Evolutionary conservation across 2,888 invertebrate species (phyloP), one percentile per base, ranked within the genome.

Genomic region (Ecdyonurus torrentis): DNA sequence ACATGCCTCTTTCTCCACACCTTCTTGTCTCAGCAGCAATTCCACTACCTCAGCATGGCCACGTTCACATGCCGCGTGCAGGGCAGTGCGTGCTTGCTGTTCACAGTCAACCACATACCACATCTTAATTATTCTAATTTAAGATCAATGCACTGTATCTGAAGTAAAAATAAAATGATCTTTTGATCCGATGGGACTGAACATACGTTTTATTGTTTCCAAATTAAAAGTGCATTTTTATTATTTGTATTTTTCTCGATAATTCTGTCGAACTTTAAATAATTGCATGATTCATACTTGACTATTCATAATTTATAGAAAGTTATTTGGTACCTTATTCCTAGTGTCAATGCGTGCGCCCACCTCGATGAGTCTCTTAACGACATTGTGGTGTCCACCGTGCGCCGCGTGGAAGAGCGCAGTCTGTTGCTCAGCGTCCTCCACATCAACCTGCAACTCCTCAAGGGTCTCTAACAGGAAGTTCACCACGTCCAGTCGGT

Each of bases 271-370:
- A n/a, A n/a, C n/a, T n/a, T n/a, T n/a, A n/a, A n/a, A n/a, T n/a
- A n/a, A n/a, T n/a, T n/a, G n/a, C n/a, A n/a, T n/a, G n/a, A n/a
- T n/a, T n/a, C n/a, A n/a, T n/a, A n/a, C n/a, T n/a, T n/a, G n/a
- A n/a, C n/a, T n/a, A n/a, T n/a, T n/a, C n/a, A n/a, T n/a, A n/a
- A n/a, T n/a, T n/a, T n/a, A n/a, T n/a, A n/a, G n/a, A n/a, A n/a
- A n/a, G n/a, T n/a, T n/a, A n/a, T n/a, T n/a, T n/a, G n/a, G n/a
- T 73, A 87, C 89, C 81, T 86, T 86, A 72, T 89, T 86, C 65
- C 80, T 79, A 63, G 81, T 81, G 67, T 86, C 83, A 25, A 86
- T 75, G 64, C 83, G 79, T 18, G 86, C 86, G 2, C 85, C 85
- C 64, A 79, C 78, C 60, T 84, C 82, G n/a, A 87, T 76, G 23